phyloP scores from a whole-genome alignment of 2,113 vertebrate genomes.

The Axis porcinus region DNA sequence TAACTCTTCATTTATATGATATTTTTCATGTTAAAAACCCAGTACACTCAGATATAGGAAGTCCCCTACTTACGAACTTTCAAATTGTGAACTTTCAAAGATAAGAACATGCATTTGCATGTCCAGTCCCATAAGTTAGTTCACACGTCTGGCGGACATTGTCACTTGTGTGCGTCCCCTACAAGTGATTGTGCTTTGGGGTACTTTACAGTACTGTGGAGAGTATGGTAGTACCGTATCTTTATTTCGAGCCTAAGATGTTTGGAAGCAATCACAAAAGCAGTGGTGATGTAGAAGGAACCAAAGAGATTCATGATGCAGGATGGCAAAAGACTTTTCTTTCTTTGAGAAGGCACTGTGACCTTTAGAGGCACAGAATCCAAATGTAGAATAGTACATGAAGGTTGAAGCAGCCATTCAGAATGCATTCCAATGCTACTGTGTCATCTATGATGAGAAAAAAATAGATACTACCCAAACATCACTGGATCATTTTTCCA shows the following conservation, averaged over 20 bases:
- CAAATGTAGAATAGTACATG: background rate
- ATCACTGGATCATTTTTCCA: background rate
- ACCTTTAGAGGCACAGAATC: background rate
- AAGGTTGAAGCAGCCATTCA: background rate
- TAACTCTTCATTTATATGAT: background rate
- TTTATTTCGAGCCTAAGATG: background rate
- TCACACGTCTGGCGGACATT: background rate
- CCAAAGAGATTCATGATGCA: background rate
- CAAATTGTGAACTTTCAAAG: background rate
- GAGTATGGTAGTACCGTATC: background rate
- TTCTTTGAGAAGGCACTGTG: background rate
- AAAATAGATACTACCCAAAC: background rate
- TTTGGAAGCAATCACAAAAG: background rate
- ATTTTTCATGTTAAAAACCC: background rate
- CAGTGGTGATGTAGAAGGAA: background rate
- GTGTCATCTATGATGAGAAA: background rate
- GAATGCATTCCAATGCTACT: background rate
- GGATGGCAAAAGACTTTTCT: background rate
- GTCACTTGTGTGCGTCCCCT: background rate
- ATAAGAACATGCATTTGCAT: background rate
- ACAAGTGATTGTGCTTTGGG: background rate
- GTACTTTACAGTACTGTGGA: background rate
- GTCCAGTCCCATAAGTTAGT: background rate
- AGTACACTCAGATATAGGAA: background rate
- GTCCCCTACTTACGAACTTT: background rate